Base-by-base conservation (phyloP, 2,113 vertebrate genomes). In the Triplophysa siluroides region DNA sequence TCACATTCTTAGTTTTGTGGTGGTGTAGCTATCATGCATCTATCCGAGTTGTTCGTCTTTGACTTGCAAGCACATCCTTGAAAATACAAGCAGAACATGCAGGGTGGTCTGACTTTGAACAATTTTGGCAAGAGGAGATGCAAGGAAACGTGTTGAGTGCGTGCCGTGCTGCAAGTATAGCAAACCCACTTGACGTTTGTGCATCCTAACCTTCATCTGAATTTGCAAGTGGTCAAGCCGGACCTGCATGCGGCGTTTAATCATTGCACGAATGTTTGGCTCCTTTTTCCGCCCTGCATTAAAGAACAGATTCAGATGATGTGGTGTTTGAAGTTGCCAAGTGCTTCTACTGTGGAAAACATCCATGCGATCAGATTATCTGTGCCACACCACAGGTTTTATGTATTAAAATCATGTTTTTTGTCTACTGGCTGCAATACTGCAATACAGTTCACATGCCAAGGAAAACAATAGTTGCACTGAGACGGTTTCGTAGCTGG, bases 391-490 rank as follows among this genome's bases (percentile, higher is more conserved):
- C 43, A 38, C 63, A 56, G 13, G 65, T 78, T 45, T 73, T 43
- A 1, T 7, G 24, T 41, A 19, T 61, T 33, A 62, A 38, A 38
- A 38, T 38, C 33, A 6, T 7, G 33, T 60, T 11, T 61, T 45
- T 38, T 33, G 29, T 52, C 56, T 45, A 18, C 1, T 21, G 56
- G 16, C 6, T 11, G 19, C 38, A 12, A 18, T 63, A 26, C 75
- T 76, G 72, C 82, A 83, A 38, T 79, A 60, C 77, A 79, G 65
- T 65, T 10, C 16, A 38, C 54, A 70, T 11, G 7, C 38, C 16
- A 54, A 13, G 33, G 66, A 16, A 26, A 61, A 69, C 47, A 63
- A 63, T 38, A 26, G 41, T 79, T 33, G 66, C 58, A 60, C 52
- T 78, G 54, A 58, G 54, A 58, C 19, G 8, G 2, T 60, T 77